Base-by-base conservation (phyloP, 1,140 invertebrate species). In the Radopholus similis region DNA sequence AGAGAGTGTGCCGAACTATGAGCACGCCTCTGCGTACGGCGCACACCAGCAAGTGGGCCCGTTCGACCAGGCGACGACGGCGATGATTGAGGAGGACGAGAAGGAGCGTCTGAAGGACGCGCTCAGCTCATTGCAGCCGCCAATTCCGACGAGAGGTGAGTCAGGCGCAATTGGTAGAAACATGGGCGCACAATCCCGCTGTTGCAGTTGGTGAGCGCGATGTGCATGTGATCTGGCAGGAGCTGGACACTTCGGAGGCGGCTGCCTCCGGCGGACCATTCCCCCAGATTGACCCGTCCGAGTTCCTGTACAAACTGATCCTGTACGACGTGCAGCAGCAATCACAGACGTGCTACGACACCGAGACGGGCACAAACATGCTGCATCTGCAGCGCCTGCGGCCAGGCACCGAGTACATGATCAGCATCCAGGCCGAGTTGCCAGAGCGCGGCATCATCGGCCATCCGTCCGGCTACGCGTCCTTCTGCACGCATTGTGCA, bases 211-310 rank as follows among this genome's bases (percentile, higher is more conserved):
- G 53, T n/a, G 63, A 68, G 4, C 35, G 56, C 8, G 77, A 78
- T n/a, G 78, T 70, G 0, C 65, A 75, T 28, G 54, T 79, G 13
- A 28, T 40, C 9, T 79, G 79, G 79, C 76, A 77, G 32, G 79
- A 77, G 44, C 44, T 79, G 3, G 77, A 79, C 69, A 82, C 79
- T n/a, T 76, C 71, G 13, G 77, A 79, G 57, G 77, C 77, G 15
- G 58, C 77, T 5, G 74, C 77, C 15, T 66, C 74, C 34, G 74
- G 75, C 13, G 80, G 80, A 6, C 80, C 80, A n/a, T 79, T 78
- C 53, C 77, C 77, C 26, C 80, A 79, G 51, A 82, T 79, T 38
- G 80, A 79, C 59, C 51, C 66, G 15, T 75, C 70, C 42, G 77
- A 79, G 56, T 79, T 82, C 51, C 42, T 51, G 13, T 79, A 79